Conservation (phyloP, 1,140 invertebrate genomes). For the Hylyphantes graminicola region DNA sequence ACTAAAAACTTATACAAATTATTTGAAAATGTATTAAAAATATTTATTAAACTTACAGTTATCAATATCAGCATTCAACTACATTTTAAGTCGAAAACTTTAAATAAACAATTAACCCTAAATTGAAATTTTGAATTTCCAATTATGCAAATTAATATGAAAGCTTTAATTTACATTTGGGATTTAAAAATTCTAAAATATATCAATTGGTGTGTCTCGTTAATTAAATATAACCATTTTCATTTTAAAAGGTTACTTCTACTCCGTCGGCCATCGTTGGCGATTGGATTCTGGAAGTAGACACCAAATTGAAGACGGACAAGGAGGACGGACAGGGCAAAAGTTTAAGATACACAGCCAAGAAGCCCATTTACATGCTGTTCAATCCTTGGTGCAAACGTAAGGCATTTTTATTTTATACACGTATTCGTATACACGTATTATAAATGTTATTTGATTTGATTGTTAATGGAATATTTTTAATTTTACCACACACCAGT, state of each 20-base stretch:
- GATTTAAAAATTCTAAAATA: too few relatives aligned
- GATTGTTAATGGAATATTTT: background rate
- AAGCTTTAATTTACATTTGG: too few relatives aligned
- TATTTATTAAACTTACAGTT: too few relatives aligned
- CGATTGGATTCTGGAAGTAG: slow-evolving; percentile 87
- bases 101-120: too few relatives aligned
- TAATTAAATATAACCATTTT: background rate
- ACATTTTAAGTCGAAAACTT: too few relatives aligned
- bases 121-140: too few relatives aligned
- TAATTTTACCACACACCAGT: background rate
- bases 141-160: too few relatives aligned
- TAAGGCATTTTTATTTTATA: slow-evolving; percentile 61
- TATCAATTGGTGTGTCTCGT: too few relatives aligned
- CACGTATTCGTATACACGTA: background rate
- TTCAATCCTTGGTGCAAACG: slow-evolving; percentile 83
- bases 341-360: slow-evolving; percentile 76
- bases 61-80: too few relatives aligned
- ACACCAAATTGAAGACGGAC: slow-evolving; percentile 79
- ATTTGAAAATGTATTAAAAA: too few relatives aligned
- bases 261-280: slow-evolving; percentile 82
- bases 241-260: slow-evolving; percentile 75
- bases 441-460: background rate
- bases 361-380: slow-evolving; percentile 69
- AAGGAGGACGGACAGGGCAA: slow-evolving; percentile 61
- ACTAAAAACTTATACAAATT: too few relatives aligned